Percentiles rank a stretch among this genome's conserved stretches.
Conservation (phyloP, 92 coral and sea anemone species). For the Porites evermanni region DNA sequence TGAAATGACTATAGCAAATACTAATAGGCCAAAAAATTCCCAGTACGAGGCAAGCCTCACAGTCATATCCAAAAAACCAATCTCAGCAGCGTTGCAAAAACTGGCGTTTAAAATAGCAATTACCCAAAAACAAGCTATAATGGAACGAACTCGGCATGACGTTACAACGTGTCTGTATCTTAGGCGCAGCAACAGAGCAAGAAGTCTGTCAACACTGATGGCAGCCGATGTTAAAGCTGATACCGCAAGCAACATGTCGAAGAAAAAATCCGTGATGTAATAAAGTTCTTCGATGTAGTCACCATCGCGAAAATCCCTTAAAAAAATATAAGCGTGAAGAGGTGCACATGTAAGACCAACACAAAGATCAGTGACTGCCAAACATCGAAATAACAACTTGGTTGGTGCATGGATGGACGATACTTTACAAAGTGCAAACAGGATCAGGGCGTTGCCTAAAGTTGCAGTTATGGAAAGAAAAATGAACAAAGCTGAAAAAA, state of each 20-base stretch:
- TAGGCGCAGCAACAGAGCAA: slow-evolving; percentile 2
- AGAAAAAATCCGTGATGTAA: neutral
- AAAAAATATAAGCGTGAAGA: neutral
- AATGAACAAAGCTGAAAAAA: neutral
- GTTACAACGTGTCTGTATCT: neutral
- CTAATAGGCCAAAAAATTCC: neutral
- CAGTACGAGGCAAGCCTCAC: neutral
- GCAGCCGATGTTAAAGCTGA: neutral
- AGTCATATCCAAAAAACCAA: neutral
- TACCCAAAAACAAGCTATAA: neutral
- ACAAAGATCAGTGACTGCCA: neutral
- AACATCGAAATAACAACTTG: neutral
- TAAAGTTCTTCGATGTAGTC: neutral
- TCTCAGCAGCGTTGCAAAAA: neutral
- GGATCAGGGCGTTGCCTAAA: neutral
- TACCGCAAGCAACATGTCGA: neutral
- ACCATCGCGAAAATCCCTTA: neutral
- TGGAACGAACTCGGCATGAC: neutral
- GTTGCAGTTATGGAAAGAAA: neutral
- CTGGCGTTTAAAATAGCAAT: neutral
- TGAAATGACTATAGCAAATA: neutral
- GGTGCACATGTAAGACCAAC: neutral
- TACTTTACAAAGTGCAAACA: neutral
- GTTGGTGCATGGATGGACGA: neutral
- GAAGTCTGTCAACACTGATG: slow-evolving; percentile 4